phyloP scores from a whole-genome alignment of 2,113 vertebrate species.

The Oxyura jamaicensis region DNA sequence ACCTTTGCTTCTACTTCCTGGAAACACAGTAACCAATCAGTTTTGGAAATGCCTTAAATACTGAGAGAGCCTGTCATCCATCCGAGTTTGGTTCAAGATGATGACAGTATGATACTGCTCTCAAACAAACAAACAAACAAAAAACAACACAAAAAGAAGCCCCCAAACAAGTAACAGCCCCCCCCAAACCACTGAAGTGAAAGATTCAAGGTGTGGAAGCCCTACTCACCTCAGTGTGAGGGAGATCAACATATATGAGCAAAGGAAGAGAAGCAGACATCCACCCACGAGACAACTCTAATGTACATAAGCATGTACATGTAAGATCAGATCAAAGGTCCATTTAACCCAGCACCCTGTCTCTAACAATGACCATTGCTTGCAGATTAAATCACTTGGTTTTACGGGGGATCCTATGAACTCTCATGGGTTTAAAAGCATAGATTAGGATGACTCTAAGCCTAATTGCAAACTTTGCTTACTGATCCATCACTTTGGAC shows the following conservation, averaged over 20 bases:
- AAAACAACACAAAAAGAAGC: background rate
- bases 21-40: background rate
- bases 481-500: slow-evolving; percentile 90
- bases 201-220: background rate
- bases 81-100: background rate
- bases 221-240: background rate
- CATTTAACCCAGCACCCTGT: background rate
- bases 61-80: background rate
- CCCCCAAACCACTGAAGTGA: background rate
- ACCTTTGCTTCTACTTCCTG: background rate
- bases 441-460: background rate
- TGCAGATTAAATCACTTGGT: background rate
- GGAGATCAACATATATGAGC: background rate
- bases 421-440: background rate
- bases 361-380: background rate
- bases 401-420: background rate
- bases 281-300: background rate
- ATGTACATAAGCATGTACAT: background rate
- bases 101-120: background rate
- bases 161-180: background rate
- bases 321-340: background rate
- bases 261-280: background rate
- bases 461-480: slow-evolving; percentile 50
- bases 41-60: background rate
- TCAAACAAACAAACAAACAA: background rate